Conservation (phyloP, 2,888 invertebrate species). For the Caenorhabditis virilis region DNA sequence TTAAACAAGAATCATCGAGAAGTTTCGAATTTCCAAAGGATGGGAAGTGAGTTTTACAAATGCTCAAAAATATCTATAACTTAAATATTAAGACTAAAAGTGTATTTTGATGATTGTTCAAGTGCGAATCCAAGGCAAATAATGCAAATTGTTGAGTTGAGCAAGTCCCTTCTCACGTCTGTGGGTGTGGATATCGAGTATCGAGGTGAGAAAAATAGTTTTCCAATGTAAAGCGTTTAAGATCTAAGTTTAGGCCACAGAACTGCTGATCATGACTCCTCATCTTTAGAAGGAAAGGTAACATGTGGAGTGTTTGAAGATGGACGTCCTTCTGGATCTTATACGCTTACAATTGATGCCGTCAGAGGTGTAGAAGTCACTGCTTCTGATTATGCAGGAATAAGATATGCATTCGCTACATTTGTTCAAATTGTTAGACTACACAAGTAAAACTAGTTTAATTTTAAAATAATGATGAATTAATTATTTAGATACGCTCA, state of each 20-base stretch:
- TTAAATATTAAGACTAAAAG: constrained; percentile 40
- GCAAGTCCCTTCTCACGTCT: constrained; percentile 40
- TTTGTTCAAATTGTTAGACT: constrained; percentile 57
- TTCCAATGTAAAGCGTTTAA: constrained; percentile 1
- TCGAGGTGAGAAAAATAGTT: constrained; percentile 48
- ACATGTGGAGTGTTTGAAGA: constrained; percentile 57
- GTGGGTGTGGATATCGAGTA: constrained; percentile 58
- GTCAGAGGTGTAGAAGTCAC: constrained; percentile 71
- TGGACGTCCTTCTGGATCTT: constrained; percentile 51
- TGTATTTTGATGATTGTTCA: constrained; percentile 57
- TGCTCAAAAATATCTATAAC: background rate
- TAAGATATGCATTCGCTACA: constrained; percentile 72
- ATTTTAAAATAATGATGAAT: no score
- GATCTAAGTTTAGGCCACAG: constrained; percentile 26
- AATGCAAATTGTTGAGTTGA: constrained; percentile 59
- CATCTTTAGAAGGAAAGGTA: constrained; percentile 50
- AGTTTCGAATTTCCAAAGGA: constrained; percentile 47
- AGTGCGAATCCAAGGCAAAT: constrained; percentile 53
- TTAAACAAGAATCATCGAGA: constrained; percentile 57
- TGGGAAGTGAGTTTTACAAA: constrained; percentile 24
- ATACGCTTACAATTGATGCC: constrained; percentile 53
- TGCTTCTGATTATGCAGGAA: constrained; percentile 73
- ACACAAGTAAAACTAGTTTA: constrained; percentile 50
- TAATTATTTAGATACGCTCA: background rate
- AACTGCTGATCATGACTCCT: constrained; percentile 49